Base-by-base conservation (phyloP, 2,888 invertebrate genomes). In the Chrysolina oricalcia region DNA sequence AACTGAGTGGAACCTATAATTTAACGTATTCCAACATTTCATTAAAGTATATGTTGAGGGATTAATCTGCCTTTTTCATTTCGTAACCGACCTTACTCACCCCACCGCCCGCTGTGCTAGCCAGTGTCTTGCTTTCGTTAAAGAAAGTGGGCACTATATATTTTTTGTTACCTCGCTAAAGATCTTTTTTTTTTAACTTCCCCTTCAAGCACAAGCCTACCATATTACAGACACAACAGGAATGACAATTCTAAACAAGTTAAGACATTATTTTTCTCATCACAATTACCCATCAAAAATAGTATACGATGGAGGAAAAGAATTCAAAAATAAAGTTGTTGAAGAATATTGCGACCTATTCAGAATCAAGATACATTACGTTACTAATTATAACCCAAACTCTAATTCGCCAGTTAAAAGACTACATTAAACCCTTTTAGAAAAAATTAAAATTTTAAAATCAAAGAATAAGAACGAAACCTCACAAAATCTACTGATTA, bases 151-250 rank as follows among this genome's bases (percentile, higher is more conserved):
- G n/a, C n/a, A n/a, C n/a, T n/a, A n/a, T n/a, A n/a, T n/a, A n/a
- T n/a, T n/a, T n/a, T n/a, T n/a, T n/a, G n/a, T n/a, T n/a, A n/a
- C n/a, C n/a, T n/a, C n/a, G n/a, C n/a, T n/a, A n/a, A n/a, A n/a
- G n/a, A n/a, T n/a, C n/a, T n/a, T n/a, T n/a, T n/a, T n/a, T n/a
- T n/a, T n/a, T n/a, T n/a, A n/a, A n/a, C n/a, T n/a, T n/a, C n/a
- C n/a, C n/a, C n/a, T n/a, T n/a, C 77, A 76, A 21, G 66, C 72
- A 11, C 74, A 77, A 76, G 77, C 77, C 1, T 78, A 78, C 40
- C 41, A 27, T 21, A 17, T 79, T 9, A 65, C 65, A 23, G 72
- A 72, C 23, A 11, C 53, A 9, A 63, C 70, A 15, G 62, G 62
- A 43, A 65, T 74, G 3, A 70, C 72, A 11, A 64, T 78, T 5